Conservation (phyloP, 2,113 vertebrate species). For the Entelurus aequoreus region DNA sequence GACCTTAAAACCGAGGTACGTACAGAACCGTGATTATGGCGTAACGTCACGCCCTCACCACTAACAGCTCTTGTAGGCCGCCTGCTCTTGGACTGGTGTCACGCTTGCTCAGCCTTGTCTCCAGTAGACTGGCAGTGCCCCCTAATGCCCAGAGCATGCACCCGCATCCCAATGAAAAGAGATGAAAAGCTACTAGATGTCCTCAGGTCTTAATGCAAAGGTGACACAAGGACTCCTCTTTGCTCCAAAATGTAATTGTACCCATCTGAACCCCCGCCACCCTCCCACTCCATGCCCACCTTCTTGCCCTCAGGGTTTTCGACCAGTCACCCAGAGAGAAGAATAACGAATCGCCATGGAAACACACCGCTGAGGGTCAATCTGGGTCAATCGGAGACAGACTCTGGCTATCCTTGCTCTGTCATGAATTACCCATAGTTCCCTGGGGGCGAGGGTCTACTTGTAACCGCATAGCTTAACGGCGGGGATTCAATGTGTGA, state of each 20-base stretch:
- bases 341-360: conserved; percentile 40
- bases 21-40: too few species aligned
- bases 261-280: conserved; percentile 43
- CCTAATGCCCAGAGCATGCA: conserved; percentile 19
- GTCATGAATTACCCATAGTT: conserved; percentile 63
- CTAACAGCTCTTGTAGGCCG: neutral
- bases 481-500: conserved; percentile 14
- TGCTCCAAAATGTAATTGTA: conserved; percentile 53
- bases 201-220: conserved; percentile 43
- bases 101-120: conserved; percentile 13
- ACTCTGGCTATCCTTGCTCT: conserved; percentile 49
- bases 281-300: conserved; percentile 41
- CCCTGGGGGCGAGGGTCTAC: conserved; percentile 42
- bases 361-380: conserved; percentile 54
- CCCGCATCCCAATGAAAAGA: conserved; percentile 1
- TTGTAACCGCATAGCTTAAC: conserved; percentile 33
- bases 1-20: too few species aligned
- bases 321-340: conserved; percentile 50
- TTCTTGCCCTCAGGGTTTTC: conserved; percentile 44
- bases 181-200: conserved; percentile 17
- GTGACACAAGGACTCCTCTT: conserved; percentile 52
- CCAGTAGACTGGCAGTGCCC: conserved; percentile 25
- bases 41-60: too few species aligned
- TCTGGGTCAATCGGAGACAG: conserved; percentile 62
- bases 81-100: conserved; percentile 5